Percentiles rank a stretch among this genome's conserved stretches.
Conservation (phyloP, 2,113 vertebrate species). For the Tetrax tetrax region DNA sequence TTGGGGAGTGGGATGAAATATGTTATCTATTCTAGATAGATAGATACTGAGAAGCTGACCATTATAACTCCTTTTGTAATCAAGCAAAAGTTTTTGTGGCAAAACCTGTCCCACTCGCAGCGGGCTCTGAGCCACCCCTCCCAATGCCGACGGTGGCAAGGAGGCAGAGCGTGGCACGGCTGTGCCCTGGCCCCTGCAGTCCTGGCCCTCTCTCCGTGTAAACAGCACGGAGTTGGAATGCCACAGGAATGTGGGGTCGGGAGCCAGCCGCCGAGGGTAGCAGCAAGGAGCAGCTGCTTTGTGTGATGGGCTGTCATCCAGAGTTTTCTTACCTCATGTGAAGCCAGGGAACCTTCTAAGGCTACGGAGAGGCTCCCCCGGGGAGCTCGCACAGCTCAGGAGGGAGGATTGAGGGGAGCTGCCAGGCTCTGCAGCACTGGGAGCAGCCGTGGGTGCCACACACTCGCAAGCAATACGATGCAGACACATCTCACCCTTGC, state of each 20-base stretch:
- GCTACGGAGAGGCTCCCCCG: neutral
- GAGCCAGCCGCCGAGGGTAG: conserved; percentile 10
- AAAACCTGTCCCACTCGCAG: rapidly evolving
- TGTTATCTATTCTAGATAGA: neutral
- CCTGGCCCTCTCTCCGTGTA: neutral
- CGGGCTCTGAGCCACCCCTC: neutral
- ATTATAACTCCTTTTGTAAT: neutral
- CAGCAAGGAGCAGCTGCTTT: conserved; percentile 36
- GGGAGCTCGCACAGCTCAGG: neutral
- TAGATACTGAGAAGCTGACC: neutral
- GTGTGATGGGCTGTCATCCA: neutral
- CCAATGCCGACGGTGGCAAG: neutral
- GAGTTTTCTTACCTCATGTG: neutral
- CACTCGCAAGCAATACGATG: neutral
- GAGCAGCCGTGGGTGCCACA: neutral
- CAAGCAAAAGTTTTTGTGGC: neutral
- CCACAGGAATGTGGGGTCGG: neutral
- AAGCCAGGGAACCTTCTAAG: conserved; percentile 27
- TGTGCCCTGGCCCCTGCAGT: neutral
- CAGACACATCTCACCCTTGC: neutral
- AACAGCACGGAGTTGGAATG: neutral
- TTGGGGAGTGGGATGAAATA: neutral
- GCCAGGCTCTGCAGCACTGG: neutral
- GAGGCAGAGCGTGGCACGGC: neutral
- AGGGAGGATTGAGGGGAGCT: neutral